phyloP scores from a whole-genome alignment of 2,888 invertebrate species.

The Hipparchia sbordonii region DNA sequence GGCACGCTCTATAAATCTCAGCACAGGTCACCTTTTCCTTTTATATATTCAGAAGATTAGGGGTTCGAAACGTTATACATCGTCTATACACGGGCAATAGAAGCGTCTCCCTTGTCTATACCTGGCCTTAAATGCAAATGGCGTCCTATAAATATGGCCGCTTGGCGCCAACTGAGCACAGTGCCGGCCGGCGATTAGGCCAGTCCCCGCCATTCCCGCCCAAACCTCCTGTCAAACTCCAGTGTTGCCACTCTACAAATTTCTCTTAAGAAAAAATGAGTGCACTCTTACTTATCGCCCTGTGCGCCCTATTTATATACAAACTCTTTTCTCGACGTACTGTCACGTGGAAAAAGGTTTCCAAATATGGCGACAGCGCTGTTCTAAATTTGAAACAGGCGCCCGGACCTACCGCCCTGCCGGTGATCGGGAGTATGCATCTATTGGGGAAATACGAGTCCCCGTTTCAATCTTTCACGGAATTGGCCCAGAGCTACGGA shows the following conservation, averaged over 20 bases:
- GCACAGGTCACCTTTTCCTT: too few relatives aligned
- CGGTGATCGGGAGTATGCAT: conserved; percentile 88
- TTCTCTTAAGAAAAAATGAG: conserved; percentile 64
- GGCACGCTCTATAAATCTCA: too few relatives aligned
- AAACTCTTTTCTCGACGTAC: conserved; percentile 59
- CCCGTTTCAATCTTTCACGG: conserved; percentile 88
- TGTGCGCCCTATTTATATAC: conserved; percentile 58
- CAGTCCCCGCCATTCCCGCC: conserved; percentile 56
- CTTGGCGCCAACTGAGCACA: conserved; percentile 40
- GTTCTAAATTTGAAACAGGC: conserved; percentile 65
- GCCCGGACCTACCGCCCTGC: conserved; percentile 86
- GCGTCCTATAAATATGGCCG: conserved; percentile 49
- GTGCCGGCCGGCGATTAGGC: conserved; percentile 50
- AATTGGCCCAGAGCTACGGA: conserved; percentile 86
- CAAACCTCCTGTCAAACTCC: conserved; percentile 53
- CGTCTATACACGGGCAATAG: too few relatives aligned
- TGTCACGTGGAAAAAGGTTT: conserved; percentile 50
- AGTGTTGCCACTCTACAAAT: conserved; percentile 63
- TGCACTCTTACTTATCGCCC: conserved; percentile 66
- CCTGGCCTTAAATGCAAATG: conserved; percentile 38
- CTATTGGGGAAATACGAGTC: conserved; percentile 84
- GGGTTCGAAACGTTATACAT: too few relatives aligned
- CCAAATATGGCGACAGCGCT: conserved; percentile 53
- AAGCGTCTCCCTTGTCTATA: background rate
- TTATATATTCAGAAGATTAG: too few relatives aligned